Conservation (phyloP, 2,113 vertebrate genomes). For the Passer montanus region DNA sequence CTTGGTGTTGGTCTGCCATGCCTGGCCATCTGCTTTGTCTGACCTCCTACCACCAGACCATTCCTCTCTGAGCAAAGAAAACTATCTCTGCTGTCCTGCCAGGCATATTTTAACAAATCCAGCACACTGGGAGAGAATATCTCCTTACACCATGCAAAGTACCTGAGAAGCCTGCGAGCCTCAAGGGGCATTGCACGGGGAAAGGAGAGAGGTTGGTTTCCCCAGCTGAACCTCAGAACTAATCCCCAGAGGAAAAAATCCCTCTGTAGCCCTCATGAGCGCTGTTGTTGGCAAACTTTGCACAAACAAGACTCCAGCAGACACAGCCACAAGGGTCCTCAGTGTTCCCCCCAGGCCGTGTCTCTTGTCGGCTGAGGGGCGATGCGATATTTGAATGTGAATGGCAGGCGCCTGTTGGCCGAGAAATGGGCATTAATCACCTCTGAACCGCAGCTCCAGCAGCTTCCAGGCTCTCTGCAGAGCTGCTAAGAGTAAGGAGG, state of each 20-base stretch:
- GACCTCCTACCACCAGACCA: background rate
- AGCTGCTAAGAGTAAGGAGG: background rate
- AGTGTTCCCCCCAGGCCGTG: background rate
- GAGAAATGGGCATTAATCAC: slow-evolving; percentile 20
- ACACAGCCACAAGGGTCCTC: slow-evolving; percentile 24
- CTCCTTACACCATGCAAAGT: background rate
- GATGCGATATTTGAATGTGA: slow-evolving; percentile 54
- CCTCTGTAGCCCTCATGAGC: background rate
- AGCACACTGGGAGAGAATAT: background rate
- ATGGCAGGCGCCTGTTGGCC: background rate
- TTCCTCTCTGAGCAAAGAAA: background rate
- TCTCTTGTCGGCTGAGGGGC: slow-evolving; percentile 6
- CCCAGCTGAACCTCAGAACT: background rate
- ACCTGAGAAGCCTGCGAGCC: accelerated
- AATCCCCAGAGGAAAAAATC: background rate
- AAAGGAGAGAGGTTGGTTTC: background rate
- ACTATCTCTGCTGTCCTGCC: background rate
- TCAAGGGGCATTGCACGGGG: background rate
- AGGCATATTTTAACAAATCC: background rate
- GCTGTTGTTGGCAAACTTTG: slow-evolving; percentile 36
- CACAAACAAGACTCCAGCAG: background rate
- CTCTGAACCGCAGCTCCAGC: slow-evolving; percentile 3
- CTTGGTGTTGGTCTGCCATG: accelerated
- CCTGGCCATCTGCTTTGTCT: background rate
- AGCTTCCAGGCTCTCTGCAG: background rate